Base-by-base conservation (phyloP, 1,140 invertebrate species). In the Drosophila kikkawai region DNA sequence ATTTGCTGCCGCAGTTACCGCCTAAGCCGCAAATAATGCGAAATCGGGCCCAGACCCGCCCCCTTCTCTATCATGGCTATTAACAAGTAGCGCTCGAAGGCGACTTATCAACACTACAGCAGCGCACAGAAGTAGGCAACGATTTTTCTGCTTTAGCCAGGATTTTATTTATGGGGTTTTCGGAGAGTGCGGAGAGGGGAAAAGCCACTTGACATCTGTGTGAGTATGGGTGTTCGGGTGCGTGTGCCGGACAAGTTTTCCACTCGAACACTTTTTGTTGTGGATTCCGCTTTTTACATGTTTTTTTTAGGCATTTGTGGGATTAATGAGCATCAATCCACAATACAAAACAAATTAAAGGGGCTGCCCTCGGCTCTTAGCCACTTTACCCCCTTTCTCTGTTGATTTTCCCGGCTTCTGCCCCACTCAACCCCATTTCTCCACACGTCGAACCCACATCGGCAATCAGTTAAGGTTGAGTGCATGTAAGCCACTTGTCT, bases 291-390 rank as follows among this genome's bases (percentile, higher is more conserved):
- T 79, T 80, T 75, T 80, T 70, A 84, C 80, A 88, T 88, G 71
- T 79, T 74, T 86, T 42, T 51, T 87, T 75, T 75, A 87, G 77
- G 80, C 57, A 78, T 88, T 91, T 85, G 79, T 71, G 79, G 86
- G 81, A 90, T 90, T 90, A 90, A 90, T 90, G 85, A 90, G 86
- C 79, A 85, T 85, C 82, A 90, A 91, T 91, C 68, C 69, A 73
- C 58, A 82, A 85, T 79, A 85, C 70, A 82, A 79, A 91, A 80
- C 78, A 81, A 90, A 88, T 90, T 90, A 88, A 81, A 90, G 74
- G 74, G 76, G 69, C 61, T 50, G 58, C 58, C 41, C 57, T 68
- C 60, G 32, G n/a, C 47, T 22, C 29, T 22, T 17, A 12, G 61
- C 26, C 45, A 17, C 12, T 37, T 45, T 63, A n/a, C 19, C 59